Conservation (phyloP, 2,888 invertebrate species). For the Magallana nippona region DNA sequence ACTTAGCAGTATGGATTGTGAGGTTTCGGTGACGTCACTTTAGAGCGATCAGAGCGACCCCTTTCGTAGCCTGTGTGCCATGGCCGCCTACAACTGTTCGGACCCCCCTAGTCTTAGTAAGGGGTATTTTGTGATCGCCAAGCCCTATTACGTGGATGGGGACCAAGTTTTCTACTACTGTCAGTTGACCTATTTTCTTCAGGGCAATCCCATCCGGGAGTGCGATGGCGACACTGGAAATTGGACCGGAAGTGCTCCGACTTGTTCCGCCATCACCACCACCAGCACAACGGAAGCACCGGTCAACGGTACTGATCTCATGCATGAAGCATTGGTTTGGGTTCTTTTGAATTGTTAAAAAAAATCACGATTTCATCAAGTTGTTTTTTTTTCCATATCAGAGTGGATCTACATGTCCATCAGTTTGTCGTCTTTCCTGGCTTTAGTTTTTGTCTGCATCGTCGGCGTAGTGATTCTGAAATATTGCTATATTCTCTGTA, state of each 20-base stretch:
- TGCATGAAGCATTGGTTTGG: background rate
- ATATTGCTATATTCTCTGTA: slow-evolving; percentile 2
- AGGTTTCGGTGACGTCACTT: no score
- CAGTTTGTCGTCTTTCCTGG: slow-evolving; percentile 11
- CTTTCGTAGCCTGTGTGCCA: background rate
- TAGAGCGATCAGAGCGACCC: no score
- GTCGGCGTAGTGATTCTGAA: background rate
- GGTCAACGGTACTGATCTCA: background rate
- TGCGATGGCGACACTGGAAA: slow-evolving; percentile 37
- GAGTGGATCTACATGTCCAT: slow-evolving; percentile 40
- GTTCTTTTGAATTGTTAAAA: background rate
- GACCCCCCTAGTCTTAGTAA: slow-evolving; percentile 6
- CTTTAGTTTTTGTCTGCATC: slow-evolving; percentile 11
- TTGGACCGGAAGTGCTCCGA: slow-evolving; percentile 36
- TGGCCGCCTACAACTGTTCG: slow-evolving; percentile 31
- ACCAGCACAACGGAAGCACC: background rate
- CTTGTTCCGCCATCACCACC: slow-evolving; percentile 25
- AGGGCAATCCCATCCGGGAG: slow-evolving; percentile 40
- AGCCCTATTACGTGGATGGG: slow-evolving; percentile 31
- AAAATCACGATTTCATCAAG: no score
- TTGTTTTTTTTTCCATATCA: background rate
- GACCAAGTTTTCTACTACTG: slow-evolving; percentile 37
- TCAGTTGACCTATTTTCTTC: background rate
- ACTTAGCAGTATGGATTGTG: no score
- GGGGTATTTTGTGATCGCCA: slow-evolving; percentile 41